A percentile compares a stretch with the other conserved stretches of the same genome.
These are phyloP conservation scores for Platyscapa corneri DNA, from an alignment of 1,140 invertebrate species.

Conservation along the genomic window DNA sequence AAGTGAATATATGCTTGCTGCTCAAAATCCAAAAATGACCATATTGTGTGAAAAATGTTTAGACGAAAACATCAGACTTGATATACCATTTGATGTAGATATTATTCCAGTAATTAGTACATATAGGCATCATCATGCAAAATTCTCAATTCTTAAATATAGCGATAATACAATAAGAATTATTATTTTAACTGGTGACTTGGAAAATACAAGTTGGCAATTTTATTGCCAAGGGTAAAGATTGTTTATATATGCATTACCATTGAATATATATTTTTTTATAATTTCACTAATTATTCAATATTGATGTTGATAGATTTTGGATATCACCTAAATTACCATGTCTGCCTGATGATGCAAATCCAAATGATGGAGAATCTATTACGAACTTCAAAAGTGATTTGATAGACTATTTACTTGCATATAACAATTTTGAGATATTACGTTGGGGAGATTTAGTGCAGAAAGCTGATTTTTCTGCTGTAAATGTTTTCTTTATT, in stretches of 20 bases:
- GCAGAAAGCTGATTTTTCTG: conserved; percentile 84
- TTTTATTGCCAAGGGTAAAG: conserved; percentile 92
- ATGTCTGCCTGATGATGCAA: conserved; percentile 74
- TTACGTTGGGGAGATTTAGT: conserved; percentile 84
- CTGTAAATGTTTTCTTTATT: conserved; percentile 89
- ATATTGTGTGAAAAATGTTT: conserved; percentile 83
- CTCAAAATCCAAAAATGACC: conserved; percentile 76
- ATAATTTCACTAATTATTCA: no score
- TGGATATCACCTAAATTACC: conserved; percentile 92
- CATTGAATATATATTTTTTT: background rate
- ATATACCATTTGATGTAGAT: conserved; percentile 77
- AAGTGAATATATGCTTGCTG: conserved; percentile 84
- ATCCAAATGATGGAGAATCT: conserved; percentile 84
- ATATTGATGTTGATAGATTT: conserved; percentile 57
- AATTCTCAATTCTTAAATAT: conserved; percentile 92
- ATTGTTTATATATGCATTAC: conserved; percentile 6
- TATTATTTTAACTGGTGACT: conserved; percentile 93
- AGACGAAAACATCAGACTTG: conserved; percentile 69
- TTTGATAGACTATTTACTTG: conserved; percentile 84
- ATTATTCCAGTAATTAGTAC: conserved; percentile 84
- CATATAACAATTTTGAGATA: conserved; percentile 82
- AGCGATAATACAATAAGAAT: conserved; percentile 87
- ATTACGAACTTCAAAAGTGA: conserved; percentile 88
- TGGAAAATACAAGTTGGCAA: conserved; percentile 92
- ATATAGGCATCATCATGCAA: conserved; percentile 92